These are phyloP conservation scores for Gibbula magus DNA, from an alignment of 2,888 invertebrate genomes.

Conservation along the genomic window DNA sequence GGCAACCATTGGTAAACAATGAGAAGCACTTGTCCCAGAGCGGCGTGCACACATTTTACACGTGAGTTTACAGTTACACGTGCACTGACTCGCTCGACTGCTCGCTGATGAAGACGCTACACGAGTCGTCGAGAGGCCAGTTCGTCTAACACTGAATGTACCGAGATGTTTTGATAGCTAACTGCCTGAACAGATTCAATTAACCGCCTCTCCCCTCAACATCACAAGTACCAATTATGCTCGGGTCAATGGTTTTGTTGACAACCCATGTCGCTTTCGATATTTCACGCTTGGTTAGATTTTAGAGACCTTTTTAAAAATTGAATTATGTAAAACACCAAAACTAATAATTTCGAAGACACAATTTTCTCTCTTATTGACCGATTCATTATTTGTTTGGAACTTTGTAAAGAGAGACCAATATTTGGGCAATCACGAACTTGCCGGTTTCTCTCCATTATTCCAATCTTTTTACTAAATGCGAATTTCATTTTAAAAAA, in stretches of 20 bases:
- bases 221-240: background rate
- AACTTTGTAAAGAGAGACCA: too few relatives aligned
- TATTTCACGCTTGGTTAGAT: too few relatives aligned
- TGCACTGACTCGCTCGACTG: background rate
- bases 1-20: background rate
- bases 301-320: too few relatives aligned
- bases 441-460: too few relatives aligned
- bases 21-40: background rate
- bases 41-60: background rate
- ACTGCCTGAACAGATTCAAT: conserved; percentile 6
- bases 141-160: background rate
- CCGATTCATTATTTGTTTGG: too few relatives aligned
- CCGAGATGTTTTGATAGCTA: background rate
- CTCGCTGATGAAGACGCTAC: background rate
- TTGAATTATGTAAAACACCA: too few relatives aligned
- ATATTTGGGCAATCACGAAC: too few relatives aligned
- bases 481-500: too few relatives aligned
- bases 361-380: too few relatives aligned
- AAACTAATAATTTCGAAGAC: too few relatives aligned
- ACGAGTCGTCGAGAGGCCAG: background rate
- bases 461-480: too few relatives aligned
- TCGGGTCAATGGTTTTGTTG: background rate
- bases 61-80: background rate
- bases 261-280: background rate
- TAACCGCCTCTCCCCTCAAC: background rate